Percentiles rank a stretch among this genome's conserved stretches.
These are phyloP conservation scores for Neogale vison DNA, from an alignment of 2,113 vertebrate species.

Conservation along the genomic window DNA sequence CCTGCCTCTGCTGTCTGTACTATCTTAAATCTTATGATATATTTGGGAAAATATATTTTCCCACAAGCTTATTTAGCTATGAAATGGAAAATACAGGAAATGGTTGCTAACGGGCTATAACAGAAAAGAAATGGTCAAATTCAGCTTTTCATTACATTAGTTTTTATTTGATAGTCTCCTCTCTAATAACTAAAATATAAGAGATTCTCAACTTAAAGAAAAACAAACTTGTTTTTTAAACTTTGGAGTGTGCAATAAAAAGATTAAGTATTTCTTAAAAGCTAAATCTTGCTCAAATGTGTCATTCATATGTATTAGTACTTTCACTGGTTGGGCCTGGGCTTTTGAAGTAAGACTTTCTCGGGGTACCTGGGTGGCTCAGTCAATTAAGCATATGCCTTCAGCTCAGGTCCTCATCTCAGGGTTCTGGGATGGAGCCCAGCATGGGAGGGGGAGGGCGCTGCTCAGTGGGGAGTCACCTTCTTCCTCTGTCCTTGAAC, in stretches of 20 bases:
- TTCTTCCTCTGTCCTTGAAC: neutral
- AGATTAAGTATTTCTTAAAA: neutral
- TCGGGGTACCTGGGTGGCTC: neutral
- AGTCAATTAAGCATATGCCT: neutral
- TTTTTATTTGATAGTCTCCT: conserved; percentile 47
- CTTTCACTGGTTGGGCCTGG: neutral
- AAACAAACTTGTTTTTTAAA: neutral
- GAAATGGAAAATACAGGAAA: neutral
- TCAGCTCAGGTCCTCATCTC: neutral
- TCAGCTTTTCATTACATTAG: neutral
- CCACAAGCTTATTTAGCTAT: conserved; percentile 11
- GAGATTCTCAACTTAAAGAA: neutral
- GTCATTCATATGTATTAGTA: neutral
- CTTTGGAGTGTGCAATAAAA: neutral
- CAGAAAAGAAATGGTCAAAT: neutral
- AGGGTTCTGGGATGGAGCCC: no score
- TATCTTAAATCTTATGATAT: neutral
- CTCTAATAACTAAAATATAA: neutral
- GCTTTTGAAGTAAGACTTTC: neutral
- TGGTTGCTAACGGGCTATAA: neutral
- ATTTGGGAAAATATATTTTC: conserved; percentile 41
- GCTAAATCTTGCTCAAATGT: neutral
- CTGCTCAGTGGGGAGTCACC: neutral
- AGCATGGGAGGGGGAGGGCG: no score
- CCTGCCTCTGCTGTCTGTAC: neutral